Base-by-base conservation (phyloP, 2,797 vertebrate genomes). In the Fundulus diaphanus region DNA sequence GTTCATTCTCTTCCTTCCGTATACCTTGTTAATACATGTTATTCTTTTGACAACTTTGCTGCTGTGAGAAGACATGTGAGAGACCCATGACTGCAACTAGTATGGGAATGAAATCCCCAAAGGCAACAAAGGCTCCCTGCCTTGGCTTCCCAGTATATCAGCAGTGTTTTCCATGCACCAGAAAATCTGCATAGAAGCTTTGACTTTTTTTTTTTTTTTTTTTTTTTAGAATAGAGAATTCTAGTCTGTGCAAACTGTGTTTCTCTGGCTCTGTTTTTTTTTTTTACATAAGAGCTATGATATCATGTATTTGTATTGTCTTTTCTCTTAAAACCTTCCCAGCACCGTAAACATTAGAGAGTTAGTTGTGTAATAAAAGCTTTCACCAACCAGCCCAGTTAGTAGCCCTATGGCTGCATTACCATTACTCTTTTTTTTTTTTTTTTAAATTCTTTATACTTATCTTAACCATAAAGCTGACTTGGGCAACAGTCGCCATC, bases 381-480 rank as follows among this genome's bases (percentile, higher is more conserved):
- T 85, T 44, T 66, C 82, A 84, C 89, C 70, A 80, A 86, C 82
- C 12, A 15, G 37, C 42, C 79, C 51, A 56, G 63, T 54, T 81
- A 57, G 82, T 82, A 74, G 77, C 76, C 79, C 83, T 82, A 72
- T 74, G 79, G 68, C 82, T 69, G 33, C 61, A 76, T 61, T 75
- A 73, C 78, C 81, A 54, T 78, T 65, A 74, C 79, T 78, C 74
- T 81, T 63, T 87, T 77, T 79, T 87, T 67, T 52, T 42, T 24
- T 13, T 1, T 68, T 48, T 68, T n/a, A n/a, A n/a, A 22, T 89
- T 86, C 85, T 86, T 85, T 57, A 61, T 0, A 0, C 68, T 76
- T 48, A 59, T 77, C 67, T 72, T 70, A 78, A 89, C 71, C 79
- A 85, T 88, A 78, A 90, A 89, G 70, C 77, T 0, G 18, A 76